Base-by-base conservation (phyloP, 2,113 vertebrate genomes). In the Oxyruncus cristatus region DNA sequence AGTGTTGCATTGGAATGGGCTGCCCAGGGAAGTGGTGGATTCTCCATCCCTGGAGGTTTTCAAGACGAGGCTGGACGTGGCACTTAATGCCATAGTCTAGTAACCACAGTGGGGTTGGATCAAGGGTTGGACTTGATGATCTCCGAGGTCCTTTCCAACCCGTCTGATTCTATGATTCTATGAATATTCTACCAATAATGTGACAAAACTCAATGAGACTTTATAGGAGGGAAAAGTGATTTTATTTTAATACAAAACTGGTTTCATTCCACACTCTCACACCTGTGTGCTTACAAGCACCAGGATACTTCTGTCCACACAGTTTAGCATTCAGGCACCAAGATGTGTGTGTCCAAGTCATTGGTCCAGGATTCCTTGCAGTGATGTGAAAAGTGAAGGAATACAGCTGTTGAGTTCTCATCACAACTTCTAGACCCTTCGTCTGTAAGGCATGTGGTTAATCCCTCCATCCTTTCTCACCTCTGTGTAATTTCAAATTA, bases 301-400 rank as follows among this genome's bases (percentile, higher is more conserved):
- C 5, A 24, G 49, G 22, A 55, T 59, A 22, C 6, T 55, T 55
- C 13, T 56, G 30, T 56, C 32, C 8, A 12, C 0, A 0, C 5
- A 52, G 19, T 72, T 72, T 41, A 82, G 24, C 32, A 14, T 72
- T 84, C 44, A 22, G 55, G 19, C 33, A 42, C 14, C 13, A 35
- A 62, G 61, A 39, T 63, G 18, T 8, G 11, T 32, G 5, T 33
- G 37, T 75, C 19, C 22, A 59, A 50, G 39, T n/a, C 1, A 0
- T 7, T 71, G 35, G 28, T 68, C 37, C 24, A 42, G 35, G 39
- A 47, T 75, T 85, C 24, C 13, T 72, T 79, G 74, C 14, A 82
- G 13, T 61, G 44, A 37, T 76, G 8, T 47, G 30, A 28, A 89
- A 33, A 58, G 65, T 12, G 28, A 79, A 11, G 47, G 23, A 71